phyloP scores from a whole-genome alignment of 2,888 invertebrate species.

The Drosophila niveifrons region DNA sequence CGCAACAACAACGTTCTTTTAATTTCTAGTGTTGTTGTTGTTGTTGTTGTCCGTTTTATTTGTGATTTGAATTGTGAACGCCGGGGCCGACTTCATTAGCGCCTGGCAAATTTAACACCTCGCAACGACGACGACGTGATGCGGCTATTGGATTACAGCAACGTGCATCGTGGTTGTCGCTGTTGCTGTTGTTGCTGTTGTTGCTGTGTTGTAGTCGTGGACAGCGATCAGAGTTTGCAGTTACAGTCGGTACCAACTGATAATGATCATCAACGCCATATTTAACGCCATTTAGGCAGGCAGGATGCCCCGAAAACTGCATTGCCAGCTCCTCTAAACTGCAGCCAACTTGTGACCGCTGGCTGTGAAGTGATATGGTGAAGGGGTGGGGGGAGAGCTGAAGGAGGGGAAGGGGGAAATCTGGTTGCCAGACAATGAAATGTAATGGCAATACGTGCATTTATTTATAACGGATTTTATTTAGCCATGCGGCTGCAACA shows the following conservation, averaged over 20 bases:
- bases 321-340: slow-evolving; percentile 27
- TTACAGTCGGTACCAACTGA: slow-evolving; percentile 52
- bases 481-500: slow-evolving; percentile 42
- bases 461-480: slow-evolving; percentile 72
- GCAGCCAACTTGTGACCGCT: slow-evolving; percentile 6
- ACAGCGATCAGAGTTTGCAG: slow-evolving; percentile 32
- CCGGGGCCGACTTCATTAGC: slow-evolving; percentile 64
- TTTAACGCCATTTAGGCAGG: slow-evolving; percentile 77
- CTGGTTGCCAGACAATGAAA: slow-evolving; percentile 63
- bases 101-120: slow-evolving; percentile 71
- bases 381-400: too few species aligned
- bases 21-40: slow-evolving; percentile 43
- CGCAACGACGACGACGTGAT: slow-evolving; percentile 60
- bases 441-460: slow-evolving; percentile 77
- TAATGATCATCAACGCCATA: slow-evolving; percentile 78
- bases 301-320: slow-evolving; percentile 54
- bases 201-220: slow-evolving; percentile 4
- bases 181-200: background rate
- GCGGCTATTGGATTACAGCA: slow-evolving; percentile 71
- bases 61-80: slow-evolving; percentile 49
- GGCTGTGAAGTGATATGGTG: background rate
- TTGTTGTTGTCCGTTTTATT: slow-evolving; percentile 28
- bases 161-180: slow-evolving; percentile 11
- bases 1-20: slow-evolving; percentile 13
- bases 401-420: background rate